phyloP scores from a whole-genome alignment of 2,797 vertebrate species.

The Bryconaethiops microstoma region DNA sequence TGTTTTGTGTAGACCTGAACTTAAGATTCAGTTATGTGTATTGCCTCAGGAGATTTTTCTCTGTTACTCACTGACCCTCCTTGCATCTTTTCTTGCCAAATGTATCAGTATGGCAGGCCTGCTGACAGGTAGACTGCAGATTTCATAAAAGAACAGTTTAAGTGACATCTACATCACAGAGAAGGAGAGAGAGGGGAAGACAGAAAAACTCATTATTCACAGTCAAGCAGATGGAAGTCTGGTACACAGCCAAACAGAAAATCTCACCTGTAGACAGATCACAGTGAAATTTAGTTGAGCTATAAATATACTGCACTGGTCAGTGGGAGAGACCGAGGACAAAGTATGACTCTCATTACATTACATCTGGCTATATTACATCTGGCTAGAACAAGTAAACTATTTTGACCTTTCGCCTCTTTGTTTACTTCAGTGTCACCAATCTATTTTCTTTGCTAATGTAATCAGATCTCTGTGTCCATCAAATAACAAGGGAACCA shows the following conservation, averaged over 20 bases:
- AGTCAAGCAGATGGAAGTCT: background rate
- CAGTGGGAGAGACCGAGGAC: background rate
- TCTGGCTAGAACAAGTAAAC: background rate
- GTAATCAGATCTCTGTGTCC: background rate
- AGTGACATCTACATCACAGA: too few relatives aligned
- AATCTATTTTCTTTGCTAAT: background rate
- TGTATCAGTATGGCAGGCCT: too few relatives aligned
- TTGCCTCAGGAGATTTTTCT: too few relatives aligned
- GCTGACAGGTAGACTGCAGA: too few relatives aligned
- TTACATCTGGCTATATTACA: too few relatives aligned
- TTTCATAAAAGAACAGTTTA: too few relatives aligned
- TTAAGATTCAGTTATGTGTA: too few relatives aligned
- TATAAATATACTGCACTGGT: background rate
- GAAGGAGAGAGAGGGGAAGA: too few relatives aligned
- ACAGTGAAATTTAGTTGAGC: background rate
- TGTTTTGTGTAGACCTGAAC: too few relatives aligned
- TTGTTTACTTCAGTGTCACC: background rate
- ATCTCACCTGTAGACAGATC: background rate
- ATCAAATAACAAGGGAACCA: constrained; percentile 2
- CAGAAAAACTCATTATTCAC: background rate
- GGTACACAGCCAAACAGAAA: background rate
- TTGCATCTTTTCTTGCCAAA: too few relatives aligned
- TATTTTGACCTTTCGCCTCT: background rate
- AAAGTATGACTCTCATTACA: background rate
- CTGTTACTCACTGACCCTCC: too few relatives aligned